A percentile compares a stretch with the other conserved stretches of the same genome.
Evolutionary conservation across 2,797 vertebrate species (phyloP).

Genomic region (Orientallactaga sibirica): DNA sequence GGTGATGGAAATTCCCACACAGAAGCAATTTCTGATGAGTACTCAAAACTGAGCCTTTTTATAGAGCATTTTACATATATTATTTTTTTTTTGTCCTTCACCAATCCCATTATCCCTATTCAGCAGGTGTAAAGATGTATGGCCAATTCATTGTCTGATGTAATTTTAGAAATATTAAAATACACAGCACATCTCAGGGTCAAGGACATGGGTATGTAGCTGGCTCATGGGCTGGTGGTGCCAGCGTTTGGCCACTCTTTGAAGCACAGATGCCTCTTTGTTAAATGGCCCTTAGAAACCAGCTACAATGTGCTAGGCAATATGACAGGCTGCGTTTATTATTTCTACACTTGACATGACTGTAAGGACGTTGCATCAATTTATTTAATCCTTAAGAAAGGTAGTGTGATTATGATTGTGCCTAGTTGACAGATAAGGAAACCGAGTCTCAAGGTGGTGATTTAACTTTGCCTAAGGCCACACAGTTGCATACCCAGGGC

Average conservation of each 20-base stretch:
- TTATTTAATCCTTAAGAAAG: not conserved
- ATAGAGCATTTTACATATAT: not conserved
- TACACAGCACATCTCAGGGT: not conserved
- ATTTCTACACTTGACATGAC: not conserved
- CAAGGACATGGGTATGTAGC: not conserved
- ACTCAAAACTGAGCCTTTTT: not conserved
- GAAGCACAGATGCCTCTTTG: constrained; percentile 15
- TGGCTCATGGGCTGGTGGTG: not conserved
- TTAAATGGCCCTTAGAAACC: not conserved
- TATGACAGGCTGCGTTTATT: not conserved
- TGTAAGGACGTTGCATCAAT: not conserved
- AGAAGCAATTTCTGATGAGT: not conserved
- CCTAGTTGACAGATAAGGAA: not conserved
- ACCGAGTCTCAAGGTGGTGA: not conserved
- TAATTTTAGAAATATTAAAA: not conserved
- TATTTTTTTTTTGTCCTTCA: not conserved
- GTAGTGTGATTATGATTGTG: not conserved
- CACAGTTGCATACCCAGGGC: fast-evolving
- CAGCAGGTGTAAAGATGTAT: not conserved
- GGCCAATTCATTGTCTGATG: not conserved
- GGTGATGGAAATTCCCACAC: not conserved
- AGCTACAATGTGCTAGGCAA: not conserved
- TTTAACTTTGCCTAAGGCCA: not conserved
- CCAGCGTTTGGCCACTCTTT: not conserved
- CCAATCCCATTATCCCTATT: not conserved